Conservation (phyloP, 2,797 vertebrate genomes). For the Clarias pachynema region DNA sequence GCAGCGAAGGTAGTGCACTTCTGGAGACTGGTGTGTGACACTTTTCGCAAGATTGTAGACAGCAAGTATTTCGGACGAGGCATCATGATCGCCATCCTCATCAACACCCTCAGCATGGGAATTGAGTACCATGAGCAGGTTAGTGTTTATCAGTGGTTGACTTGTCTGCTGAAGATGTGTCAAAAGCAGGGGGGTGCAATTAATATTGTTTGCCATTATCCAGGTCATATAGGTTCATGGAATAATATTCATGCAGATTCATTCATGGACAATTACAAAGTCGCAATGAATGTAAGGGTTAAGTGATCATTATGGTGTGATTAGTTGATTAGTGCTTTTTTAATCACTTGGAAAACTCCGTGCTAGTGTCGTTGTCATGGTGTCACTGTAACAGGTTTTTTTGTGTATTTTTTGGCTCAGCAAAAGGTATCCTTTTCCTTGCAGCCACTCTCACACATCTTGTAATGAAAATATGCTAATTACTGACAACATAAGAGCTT, state of each 20-base stretch:
- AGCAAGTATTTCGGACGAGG: slow-evolving; percentile 90
- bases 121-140: slow-evolving; percentile 91
- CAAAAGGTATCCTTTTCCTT: neutral
- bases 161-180: neutral
- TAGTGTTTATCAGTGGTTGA: slow-evolving; percentile 54
- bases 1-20: slow-evolving; percentile 77
- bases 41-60: slow-evolving; percentile 88
- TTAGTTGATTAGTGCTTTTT: neutral
- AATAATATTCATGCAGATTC: too few species aligned
- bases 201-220: neutral
- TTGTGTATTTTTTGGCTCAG: neutral
- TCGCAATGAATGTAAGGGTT: neutral
- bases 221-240: neutral
- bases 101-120: slow-evolving; percentile 91
- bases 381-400: neutral
- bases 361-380: neutral
- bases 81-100: slow-evolving; percentile 91
- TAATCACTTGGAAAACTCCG: neutral
- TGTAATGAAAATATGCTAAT: neutral
- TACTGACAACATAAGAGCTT: neutral
- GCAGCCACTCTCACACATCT: neutral
- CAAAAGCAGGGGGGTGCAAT: neutral
- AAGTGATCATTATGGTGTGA: neutral
- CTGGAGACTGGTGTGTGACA: slow-evolving; percentile 92
- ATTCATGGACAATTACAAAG: too few species aligned